Base-by-base conservation (phyloP, 2,797 vertebrate species). In the Kryptopterus vitreolus region DNA sequence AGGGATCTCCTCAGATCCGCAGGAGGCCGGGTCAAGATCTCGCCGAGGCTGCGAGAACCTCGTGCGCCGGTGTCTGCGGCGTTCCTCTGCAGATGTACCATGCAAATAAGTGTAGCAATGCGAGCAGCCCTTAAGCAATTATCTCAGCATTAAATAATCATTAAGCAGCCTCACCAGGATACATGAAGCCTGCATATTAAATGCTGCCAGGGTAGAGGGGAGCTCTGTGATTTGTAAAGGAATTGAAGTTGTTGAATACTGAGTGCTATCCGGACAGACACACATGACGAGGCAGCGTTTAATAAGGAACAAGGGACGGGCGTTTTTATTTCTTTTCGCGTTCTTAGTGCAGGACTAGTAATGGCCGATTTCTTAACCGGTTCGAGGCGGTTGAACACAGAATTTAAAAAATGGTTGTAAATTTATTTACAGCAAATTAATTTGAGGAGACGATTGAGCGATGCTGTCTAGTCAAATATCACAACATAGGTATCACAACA, bases 101-200 rank as follows among this genome's bases (percentile, higher is more conserved):
- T 83, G 84, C 77, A 83, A 85, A 87, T 85, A 87, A 79, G 85
- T 80, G 82, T 77, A 85, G 80, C 74, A 84, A 83, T 72, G 62
- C 80, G 81, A 83, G 84, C 82, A 84, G 80, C 85, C 84, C 87
- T 85, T 81, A 71, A 88, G 85, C 84, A 86, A 86, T 89, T 89
- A 89, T 85, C 81, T 82, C 61, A 74, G 84, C 86, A 87, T 88
- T 85, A 89, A 87, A 89, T 87, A 88, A 88, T 88, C 85, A 88
- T 86, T 88, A 88, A 55, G 82, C 82, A 81, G 81, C 79, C 78
- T 85, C 75, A 69, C 83, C 84, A 82, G 76, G 78, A 62, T 79
- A 70, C 78, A 75, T 77, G 76, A 82, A 84, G 83, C 80, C 73
- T 82, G 81, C 73, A 86, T 86, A 85, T 86, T 85, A 85, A 87